These are phyloP conservation scores for Neuroscelio doddi DNA, from an alignment of 2,888 invertebrate species.

Conservation along the genomic window DNA sequence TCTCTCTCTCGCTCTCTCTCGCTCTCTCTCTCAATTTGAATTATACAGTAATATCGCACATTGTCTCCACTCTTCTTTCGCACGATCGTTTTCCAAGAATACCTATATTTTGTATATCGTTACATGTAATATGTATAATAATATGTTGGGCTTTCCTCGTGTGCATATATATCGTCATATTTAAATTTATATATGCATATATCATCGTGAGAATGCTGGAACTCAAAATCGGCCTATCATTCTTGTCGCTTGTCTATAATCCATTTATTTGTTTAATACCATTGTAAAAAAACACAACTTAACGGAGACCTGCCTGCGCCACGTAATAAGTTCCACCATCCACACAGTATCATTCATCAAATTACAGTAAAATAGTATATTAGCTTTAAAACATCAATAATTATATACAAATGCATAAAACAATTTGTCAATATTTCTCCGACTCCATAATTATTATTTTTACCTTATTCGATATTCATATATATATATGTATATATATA, in stretches of 20 bases:
- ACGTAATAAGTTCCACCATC: slow-evolving; percentile 46
- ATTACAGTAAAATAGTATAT: slow-evolving; percentile 64
- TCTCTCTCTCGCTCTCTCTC: slow-evolving; percentile 9
- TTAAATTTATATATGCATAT: slow-evolving; percentile 51
- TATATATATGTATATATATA: slow-evolving; percentile 41
- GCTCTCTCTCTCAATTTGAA: slow-evolving; percentile 3
- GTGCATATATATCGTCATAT: slow-evolving; percentile 17
- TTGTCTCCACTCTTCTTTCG: slow-evolving; percentile 13
- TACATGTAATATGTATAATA: slow-evolving; percentile 35
- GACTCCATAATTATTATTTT: slow-evolving; percentile 58
- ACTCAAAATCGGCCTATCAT: slow-evolving; percentile 53
- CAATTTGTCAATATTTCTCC: slow-evolving; percentile 64
- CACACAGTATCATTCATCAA: slow-evolving; percentile 57
- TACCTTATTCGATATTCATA: slow-evolving; percentile 36
- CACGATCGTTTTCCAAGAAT: slow-evolving; percentile 29
- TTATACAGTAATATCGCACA: slow-evolving; percentile 3
- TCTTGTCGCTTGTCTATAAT: slow-evolving; percentile 37
- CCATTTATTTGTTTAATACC: slow-evolving; percentile 33
- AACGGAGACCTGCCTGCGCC: slow-evolving; percentile 41
- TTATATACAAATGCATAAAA: slow-evolving; percentile 72
- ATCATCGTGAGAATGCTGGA: slow-evolving; percentile 54
- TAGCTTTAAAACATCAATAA: slow-evolving; percentile 70
- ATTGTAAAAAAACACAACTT: slow-evolving; percentile 29
- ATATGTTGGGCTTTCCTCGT: slow-evolving; percentile 39
- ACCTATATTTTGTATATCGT: slow-evolving; percentile 29